Evolutionary conservation across 2,113 vertebrate genomes (phyloP).

Genomic region (Ibidorhyncha struthersii): DNA sequence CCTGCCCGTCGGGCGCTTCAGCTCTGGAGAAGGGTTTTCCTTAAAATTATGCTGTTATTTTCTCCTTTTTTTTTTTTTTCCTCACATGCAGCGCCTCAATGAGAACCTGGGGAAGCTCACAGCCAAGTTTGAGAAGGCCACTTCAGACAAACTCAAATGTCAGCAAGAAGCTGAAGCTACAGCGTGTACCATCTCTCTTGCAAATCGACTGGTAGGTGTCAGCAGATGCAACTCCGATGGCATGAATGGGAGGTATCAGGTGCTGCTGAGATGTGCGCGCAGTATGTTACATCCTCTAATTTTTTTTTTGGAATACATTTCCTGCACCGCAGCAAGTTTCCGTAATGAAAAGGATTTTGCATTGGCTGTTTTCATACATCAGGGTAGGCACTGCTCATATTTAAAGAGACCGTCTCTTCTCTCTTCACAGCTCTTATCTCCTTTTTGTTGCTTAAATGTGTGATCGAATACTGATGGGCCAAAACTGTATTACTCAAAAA

Average conservation of each 20-base stretch:
- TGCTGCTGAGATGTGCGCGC: background rate
- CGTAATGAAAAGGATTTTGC: background rate
- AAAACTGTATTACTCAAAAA: background rate
- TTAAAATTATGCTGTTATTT: background rate
- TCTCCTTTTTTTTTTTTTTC: background rate
- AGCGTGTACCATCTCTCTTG: conserved; percentile 85
- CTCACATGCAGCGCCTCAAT: conserved; percentile 82
- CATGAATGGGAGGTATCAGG: background rate
- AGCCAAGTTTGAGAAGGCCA: conserved; percentile 91
- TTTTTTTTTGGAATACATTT: background rate
- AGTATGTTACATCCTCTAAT: background rate
- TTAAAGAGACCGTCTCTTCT: background rate
- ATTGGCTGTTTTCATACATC: background rate
- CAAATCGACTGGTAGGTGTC: conserved; percentile 92
- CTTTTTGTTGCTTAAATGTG: background rate
- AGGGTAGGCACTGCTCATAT: background rate
- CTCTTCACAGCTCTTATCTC: background rate
- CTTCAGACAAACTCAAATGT: conserved; percentile 90
- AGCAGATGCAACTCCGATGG: background rate
- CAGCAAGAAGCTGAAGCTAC: conserved; percentile 92
- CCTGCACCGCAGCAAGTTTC: background rate
- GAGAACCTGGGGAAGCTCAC: conserved; percentile 92
- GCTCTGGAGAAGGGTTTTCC: background rate
- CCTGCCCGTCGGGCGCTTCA: background rate
- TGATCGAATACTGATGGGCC: background rate